These are phyloP conservation scores for Blera fallax DNA, from an alignment of 2,888 invertebrate species.

Conservation along the genomic window DNA sequence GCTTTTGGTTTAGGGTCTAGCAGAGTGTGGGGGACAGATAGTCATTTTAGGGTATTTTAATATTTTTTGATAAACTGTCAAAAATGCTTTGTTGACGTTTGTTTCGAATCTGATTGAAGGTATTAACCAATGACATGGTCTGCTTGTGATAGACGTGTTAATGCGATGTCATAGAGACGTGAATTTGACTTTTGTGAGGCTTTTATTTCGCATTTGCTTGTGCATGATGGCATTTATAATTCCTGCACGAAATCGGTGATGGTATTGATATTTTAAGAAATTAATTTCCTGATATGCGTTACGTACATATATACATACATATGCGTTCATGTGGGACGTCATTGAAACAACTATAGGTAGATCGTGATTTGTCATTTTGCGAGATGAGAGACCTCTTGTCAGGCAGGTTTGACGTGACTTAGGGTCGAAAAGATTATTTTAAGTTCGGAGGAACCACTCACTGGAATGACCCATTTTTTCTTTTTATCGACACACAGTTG, in stretches of 20 bases:
- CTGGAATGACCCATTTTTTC: too few species aligned
- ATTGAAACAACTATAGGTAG: not conserved
- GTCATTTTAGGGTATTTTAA: not conserved
- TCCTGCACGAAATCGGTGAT: not conserved
- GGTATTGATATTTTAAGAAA: not conserved
- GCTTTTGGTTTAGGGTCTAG: not conserved
- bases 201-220: not conserved
- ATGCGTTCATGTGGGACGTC: not conserved
- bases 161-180: conserved; percentile 11
- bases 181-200: not conserved
- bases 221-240: conserved; percentile 12
- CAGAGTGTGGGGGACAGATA: not conserved
- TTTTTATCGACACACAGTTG: too few species aligned
- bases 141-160: conserved; percentile 31
- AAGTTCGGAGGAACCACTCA: not conserved
- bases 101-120: conserved; percentile 13
- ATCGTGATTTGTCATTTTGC: not conserved
- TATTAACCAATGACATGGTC: conserved; percentile 17
- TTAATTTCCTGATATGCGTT: not conserved
- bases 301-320: too few species aligned
- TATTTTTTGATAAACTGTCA: not conserved
- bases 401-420: not conserved
- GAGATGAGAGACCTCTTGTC: not conserved
- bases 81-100: not conserved
- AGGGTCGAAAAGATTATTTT: not conserved